phyloP scores from a whole-genome alignment of 2,113 vertebrate species.

The Tachycineta bicolor region DNA sequence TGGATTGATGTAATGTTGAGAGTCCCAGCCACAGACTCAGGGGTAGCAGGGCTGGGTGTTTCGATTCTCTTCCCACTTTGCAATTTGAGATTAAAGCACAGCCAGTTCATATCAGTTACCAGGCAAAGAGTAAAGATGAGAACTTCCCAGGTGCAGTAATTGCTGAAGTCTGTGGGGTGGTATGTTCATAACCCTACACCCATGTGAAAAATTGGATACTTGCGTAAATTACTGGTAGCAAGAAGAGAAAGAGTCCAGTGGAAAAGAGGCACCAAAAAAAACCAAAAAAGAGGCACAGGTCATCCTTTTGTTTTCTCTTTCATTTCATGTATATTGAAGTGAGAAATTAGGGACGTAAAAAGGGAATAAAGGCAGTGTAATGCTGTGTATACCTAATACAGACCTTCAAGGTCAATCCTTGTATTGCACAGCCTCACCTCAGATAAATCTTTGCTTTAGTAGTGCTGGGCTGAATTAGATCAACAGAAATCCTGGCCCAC shows the following conservation, averaged over 20 bases:
- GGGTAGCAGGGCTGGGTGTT: not conserved
- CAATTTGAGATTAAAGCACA: not conserved
- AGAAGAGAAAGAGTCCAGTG: not conserved
- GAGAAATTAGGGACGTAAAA: not conserved
- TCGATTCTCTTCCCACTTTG: not conserved
- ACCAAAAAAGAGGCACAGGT: not conserved
- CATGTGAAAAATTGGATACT: not conserved
- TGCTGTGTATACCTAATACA: not conserved
- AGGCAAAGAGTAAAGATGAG: not conserved
- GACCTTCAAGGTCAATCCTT: not conserved
- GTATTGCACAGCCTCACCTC: not conserved
- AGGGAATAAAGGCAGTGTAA: not conserved
- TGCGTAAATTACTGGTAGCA: not conserved
- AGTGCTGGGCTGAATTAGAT: not conserved
- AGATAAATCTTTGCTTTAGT: not conserved
- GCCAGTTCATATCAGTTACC: not conserved
- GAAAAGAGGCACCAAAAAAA: not conserved
- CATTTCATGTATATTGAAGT: not conserved
- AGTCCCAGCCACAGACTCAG: not conserved
- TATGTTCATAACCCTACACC: not conserved
- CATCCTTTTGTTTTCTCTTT: not conserved
- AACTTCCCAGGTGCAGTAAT: not conserved
- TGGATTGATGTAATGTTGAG: not conserved
- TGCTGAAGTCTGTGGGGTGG: not conserved
- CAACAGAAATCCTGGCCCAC: conserved; percentile 2